Conservation (phyloP, 1,140 invertebrate species). For the Drosophila pandora region DNA sequence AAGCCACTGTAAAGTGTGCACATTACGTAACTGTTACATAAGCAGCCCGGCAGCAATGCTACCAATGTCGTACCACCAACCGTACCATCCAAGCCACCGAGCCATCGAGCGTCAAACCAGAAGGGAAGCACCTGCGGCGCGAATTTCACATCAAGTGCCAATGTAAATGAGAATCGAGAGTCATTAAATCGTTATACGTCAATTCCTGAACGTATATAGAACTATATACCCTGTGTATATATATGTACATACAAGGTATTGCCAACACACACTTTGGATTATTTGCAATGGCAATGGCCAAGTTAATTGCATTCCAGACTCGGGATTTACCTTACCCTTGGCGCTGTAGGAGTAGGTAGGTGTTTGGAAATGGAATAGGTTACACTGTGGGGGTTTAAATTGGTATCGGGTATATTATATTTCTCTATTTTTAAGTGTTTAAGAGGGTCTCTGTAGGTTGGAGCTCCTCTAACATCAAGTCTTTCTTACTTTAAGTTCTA, state of each 20-base stretch:
- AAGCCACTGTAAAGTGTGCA: slow-evolving; percentile 19
- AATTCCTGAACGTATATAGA: slow-evolving; percentile 14
- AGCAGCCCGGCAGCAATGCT: slow-evolving; percentile 15
- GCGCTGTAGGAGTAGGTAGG: too few relatives aligned
- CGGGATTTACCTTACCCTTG: not conserved
- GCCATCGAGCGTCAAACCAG: slow-evolving; percentile 14
- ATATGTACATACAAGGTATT: not conserved
- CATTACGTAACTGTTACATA: slow-evolving; percentile 37
- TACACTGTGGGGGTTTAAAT: not conserved
- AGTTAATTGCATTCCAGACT: slow-evolving; percentile 10
- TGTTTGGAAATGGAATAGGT: too few relatives aligned
- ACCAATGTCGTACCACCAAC: slow-evolving; percentile 20
- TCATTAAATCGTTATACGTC: slow-evolving; percentile 42
- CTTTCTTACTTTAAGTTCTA: too few relatives aligned
- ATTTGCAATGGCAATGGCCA: slow-evolving; percentile 1
- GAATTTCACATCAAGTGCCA: slow-evolving; percentile 32
- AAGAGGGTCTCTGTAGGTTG: too few relatives aligned
- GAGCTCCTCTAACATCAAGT: too few relatives aligned
- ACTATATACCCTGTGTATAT: not conserved
- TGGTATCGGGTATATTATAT: not conserved
- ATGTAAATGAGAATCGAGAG: slow-evolving; percentile 39
- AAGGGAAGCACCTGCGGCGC: slow-evolving; percentile 27
- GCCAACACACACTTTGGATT: not conserved
- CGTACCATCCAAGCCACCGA: too few relatives aligned
- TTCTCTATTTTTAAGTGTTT: too few relatives aligned